phyloP scores from a whole-genome alignment of 2,113 vertebrate genomes.

The Xenopus tropicalis region DNA sequence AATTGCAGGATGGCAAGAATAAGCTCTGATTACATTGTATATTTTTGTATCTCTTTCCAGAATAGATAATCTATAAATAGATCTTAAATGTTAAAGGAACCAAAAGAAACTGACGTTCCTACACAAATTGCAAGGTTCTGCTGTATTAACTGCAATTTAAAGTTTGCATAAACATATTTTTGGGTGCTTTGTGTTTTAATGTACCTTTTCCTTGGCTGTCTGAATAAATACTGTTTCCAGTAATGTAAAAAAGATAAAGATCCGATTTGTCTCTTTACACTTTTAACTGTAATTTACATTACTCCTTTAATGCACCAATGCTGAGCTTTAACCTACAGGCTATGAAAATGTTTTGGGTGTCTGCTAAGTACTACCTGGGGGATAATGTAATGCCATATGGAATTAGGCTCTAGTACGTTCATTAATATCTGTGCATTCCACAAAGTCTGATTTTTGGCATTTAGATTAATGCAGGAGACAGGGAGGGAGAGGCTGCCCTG shows the following conservation, averaged over 20 bases:
- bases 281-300: slow-evolving; percentile 19
- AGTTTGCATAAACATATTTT: background rate
- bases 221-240: background rate
- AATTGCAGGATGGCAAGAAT: slow-evolving; percentile 29
- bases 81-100: background rate
- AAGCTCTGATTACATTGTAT: slow-evolving; percentile 32
- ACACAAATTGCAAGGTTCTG: too few relatives aligned
- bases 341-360: slow-evolving; percentile 37
- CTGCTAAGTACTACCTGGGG: slow-evolving; percentile 58
- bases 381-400: slow-evolving; percentile 57
- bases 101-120: too few relatives aligned
- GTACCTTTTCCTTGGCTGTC: background rate
- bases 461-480: slow-evolving; percentile 65
- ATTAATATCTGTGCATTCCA: slow-evolving; percentile 56
- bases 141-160: background rate
- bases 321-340: slow-evolving; percentile 26
- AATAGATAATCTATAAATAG: background rate
- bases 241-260: slow-evolving; percentile 17
- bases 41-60: slow-evolving; percentile 25
- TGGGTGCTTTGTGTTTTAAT: background rate
- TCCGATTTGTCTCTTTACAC: slow-evolving; percentile 18
- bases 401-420: slow-evolving; percentile 59
- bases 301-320: slow-evolving; percentile 6
- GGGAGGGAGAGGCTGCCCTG: slow-evolving; percentile 61
- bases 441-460: slow-evolving; percentile 62